Evolutionary conservation across 2,888 invertebrate species (phyloP), one percentile per base, ranked within the genome.

Genomic region (Hypsopygia costalis): DNA sequence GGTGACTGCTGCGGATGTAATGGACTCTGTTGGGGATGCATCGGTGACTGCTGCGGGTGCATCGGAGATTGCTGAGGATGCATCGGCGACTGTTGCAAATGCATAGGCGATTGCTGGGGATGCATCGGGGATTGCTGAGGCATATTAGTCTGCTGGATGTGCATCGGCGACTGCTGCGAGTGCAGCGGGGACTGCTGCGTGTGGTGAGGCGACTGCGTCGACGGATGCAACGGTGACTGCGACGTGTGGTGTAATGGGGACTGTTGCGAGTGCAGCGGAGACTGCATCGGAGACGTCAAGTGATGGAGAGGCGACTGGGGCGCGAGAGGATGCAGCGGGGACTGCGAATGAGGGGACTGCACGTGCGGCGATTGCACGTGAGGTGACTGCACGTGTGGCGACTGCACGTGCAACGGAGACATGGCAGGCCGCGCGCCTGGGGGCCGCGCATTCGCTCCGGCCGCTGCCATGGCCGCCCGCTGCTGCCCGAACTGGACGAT

Each of bases 321-420:
- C 6, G 71, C 67, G 1, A 70, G 52, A 3, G 73, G 62, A 43
- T 77, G 78, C 27, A 70, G 48, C 4, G 78, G 76, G 1, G 78
- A 77, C 43, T 68, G 68, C 3, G 63, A 58, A 11, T 57, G 58
- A 22, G 61, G 54, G 4, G 36, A 37, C 11, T 81, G 82, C 11
- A 81, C 79, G 49, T 82, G 82, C 25, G 86, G 87, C 1, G 86
- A 86, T 78, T 1, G 86, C 83, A 2, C 85, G 58, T 57, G 58
- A 25, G 61, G 54, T 5, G 36, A 37, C 11, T 81, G 82, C 11
- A 81, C 79, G 49, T 82, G 82, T 25, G 86, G 87, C 1, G 36
- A 37, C 11, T 81, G 82, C 11, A 81, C 79, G 49, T 82, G 82
- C 25, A 83, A 51, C 1, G 86, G 87, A 1, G 86, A 86, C 74